Evolutionary conservation across 1,140 invertebrate species (phyloP).

Genomic region (Heliothis virescens): DNA sequence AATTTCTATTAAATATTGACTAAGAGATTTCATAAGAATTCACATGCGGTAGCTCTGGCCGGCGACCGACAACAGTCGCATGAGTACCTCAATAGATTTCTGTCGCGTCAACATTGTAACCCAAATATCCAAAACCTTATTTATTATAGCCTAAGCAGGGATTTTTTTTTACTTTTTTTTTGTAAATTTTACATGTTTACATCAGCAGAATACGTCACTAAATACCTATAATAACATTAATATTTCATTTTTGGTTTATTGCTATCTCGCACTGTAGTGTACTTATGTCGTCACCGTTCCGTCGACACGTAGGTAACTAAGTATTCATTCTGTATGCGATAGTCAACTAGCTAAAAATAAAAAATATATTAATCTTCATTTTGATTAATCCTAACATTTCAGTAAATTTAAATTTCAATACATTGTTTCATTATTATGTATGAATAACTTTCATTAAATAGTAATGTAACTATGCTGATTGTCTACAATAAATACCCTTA

Average conservation of each 20-base stretch:
- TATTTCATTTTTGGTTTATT: constrained; percentile 85
- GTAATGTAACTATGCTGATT: constrained; percentile 82
- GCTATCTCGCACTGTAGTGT: constrained; percentile 76
- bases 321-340: constrained; percentile 75
- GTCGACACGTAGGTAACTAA: constrained; percentile 70
- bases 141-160: constrained; percentile 83
- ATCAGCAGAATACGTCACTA: constrained; percentile 84
- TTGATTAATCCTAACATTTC: constrained; percentile 80
- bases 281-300: constrained; percentile 61
- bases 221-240: constrained; percentile 83
- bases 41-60: constrained; percentile 75
- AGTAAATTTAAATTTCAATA: constrained; percentile 78
- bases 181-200: constrained; percentile 82
- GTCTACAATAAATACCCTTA: constrained; percentile 86
- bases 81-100: constrained; percentile 72
- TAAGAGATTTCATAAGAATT: constrained; percentile 86
- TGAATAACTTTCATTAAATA: constrained; percentile 81
- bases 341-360: constrained; percentile 85
- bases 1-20: constrained; percentile 85
- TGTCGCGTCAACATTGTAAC: constrained; percentile 79
- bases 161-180: constrained; percentile 83
- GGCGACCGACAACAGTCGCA: constrained; percentile 54
- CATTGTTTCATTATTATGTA: constrained; percentile 83
- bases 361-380: constrained; percentile 85
- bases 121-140: constrained; percentile 83